Evolutionary conservation across 1,140 invertebrate genomes (phyloP).

Genomic region (Ceratina calcarata): DNA sequence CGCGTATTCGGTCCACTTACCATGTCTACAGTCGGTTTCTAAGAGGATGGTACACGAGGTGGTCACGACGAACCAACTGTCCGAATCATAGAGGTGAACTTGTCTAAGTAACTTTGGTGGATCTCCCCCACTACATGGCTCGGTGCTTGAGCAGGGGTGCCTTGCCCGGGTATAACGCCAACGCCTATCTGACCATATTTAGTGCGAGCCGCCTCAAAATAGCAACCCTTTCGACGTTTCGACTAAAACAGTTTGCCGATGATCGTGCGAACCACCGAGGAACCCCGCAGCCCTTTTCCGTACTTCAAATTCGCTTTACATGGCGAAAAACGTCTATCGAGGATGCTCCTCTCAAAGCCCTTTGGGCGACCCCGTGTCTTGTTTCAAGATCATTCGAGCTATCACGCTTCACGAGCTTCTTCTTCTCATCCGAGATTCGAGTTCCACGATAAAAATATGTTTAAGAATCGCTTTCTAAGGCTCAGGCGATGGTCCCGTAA

Average conservation of each 20-base stretch:
- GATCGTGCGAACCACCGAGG: slow-evolving; percentile 36
- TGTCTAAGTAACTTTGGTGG: slow-evolving; percentile 79
- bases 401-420: too few species aligned
- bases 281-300: slow-evolving; percentile 24
- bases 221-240: slow-evolving; percentile 72
- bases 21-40: slow-evolving; percentile 72
- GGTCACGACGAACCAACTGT: slow-evolving; percentile 80
- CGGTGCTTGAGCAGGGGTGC: slow-evolving; percentile 70
- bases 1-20: slow-evolving; percentile 66
- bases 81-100: slow-evolving; percentile 76
- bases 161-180: slow-evolving; percentile 71
- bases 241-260: slow-evolving; percentile 74
- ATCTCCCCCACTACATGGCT: slow-evolving; percentile 71
- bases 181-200: slow-evolving; percentile 80
- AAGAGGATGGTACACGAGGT: slow-evolving; percentile 74
- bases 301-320: slow-evolving; percentile 22
- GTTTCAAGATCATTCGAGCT: too few species aligned
- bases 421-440: too few species aligned
- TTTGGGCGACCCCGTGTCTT: neutral
- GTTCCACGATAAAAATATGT: too few species aligned
- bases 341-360: slow-evolving; percentile 32
- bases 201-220: slow-evolving; percentile 77
- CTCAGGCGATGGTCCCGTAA: neutral
- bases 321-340: slow-evolving; percentile 60
- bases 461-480: too few species aligned